Evolutionary conservation across 2,888 invertebrate species (phyloP).

Genomic region (Drepana falcataria): DNA sequence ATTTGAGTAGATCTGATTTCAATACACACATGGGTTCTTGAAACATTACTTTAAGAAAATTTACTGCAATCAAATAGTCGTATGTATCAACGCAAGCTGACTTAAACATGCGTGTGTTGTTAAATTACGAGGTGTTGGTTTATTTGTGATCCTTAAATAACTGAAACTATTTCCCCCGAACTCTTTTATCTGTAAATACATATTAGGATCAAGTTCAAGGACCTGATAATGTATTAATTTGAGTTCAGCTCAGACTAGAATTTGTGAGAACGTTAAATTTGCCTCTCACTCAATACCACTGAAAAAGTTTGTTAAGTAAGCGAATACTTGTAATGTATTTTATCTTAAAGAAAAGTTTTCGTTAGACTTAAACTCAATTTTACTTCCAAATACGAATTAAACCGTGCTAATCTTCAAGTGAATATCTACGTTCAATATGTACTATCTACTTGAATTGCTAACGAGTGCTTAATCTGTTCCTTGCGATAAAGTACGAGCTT

Average conservation of each 20-base stretch:
- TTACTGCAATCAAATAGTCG: no score
- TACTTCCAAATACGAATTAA: neutral
- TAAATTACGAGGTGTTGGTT: neutral
- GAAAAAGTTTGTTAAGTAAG: constrained; percentile 1
- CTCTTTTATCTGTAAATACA: constrained; percentile 42
- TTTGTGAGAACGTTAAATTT: constrained; percentile 21
- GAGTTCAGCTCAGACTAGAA: constrained; percentile 39
- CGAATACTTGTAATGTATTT: no score
- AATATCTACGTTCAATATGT: neutral
- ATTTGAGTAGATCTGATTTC: no score
- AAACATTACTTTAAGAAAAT: no score
- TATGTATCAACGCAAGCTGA: neutral
- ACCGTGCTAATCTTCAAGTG: neutral
- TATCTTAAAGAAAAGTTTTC: neutral
- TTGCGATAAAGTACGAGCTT: neutral
- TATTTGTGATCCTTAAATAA: constrained; percentile 5
- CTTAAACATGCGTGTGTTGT: constrained; percentile 11
- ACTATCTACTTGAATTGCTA: neutral
- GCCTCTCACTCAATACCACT: constrained; percentile 18
- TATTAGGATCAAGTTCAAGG: constrained; percentile 56
- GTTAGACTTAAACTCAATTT: constrained; percentile 6
- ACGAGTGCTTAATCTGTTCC: neutral
- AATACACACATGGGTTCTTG: no score
- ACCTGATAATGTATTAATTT: constrained; percentile 40
- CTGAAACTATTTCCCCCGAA: constrained; percentile 3